These are phyloP conservation scores for Malurus cyaneus DNA, from an alignment of 2,113 vertebrate species.

Conservation along the genomic window DNA sequence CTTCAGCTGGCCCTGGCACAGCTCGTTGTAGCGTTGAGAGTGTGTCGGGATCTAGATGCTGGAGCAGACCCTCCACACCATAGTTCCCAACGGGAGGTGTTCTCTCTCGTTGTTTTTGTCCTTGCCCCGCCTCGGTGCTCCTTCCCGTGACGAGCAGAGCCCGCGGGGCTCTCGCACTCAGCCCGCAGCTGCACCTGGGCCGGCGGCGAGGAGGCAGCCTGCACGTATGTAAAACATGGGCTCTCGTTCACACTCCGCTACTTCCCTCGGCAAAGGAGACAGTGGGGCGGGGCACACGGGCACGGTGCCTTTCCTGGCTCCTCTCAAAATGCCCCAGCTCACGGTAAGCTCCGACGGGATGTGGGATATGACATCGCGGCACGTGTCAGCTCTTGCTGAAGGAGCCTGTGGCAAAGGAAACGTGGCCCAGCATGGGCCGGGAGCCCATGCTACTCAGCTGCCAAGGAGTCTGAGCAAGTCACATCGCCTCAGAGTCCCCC, in stretches of 20 bases:
- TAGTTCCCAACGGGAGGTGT: not conserved
- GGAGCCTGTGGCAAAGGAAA: not conserved
- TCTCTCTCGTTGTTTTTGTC: constrained; percentile 7
- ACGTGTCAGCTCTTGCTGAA: not conserved
- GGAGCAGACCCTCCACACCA: not conserved
- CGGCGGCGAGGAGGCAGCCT: not conserved
- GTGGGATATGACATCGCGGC: accelerated
- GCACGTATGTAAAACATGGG: not conserved
- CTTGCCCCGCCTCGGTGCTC: not conserved
- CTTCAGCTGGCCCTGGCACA: not conserved
- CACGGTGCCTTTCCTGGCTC: not conserved
- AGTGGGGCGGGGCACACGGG: accelerated
- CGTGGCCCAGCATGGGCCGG: not conserved
- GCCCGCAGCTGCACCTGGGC: constrained; percentile 49
- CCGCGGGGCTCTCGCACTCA: not conserved
- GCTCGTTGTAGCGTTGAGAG: not conserved
- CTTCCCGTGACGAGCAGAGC: not conserved
- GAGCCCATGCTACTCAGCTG: not conserved
- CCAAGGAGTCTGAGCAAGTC: not conserved
- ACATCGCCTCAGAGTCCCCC: not conserved
- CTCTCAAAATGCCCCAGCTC: not conserved
- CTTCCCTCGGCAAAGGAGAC: not conserved
- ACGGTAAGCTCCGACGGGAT: accelerated
- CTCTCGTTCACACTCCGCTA: not conserved
- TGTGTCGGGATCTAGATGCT: not conserved